Evolutionary conservation across 2,888 invertebrate species (phyloP).

Genomic region (Epirrhoe alternata): DNA sequence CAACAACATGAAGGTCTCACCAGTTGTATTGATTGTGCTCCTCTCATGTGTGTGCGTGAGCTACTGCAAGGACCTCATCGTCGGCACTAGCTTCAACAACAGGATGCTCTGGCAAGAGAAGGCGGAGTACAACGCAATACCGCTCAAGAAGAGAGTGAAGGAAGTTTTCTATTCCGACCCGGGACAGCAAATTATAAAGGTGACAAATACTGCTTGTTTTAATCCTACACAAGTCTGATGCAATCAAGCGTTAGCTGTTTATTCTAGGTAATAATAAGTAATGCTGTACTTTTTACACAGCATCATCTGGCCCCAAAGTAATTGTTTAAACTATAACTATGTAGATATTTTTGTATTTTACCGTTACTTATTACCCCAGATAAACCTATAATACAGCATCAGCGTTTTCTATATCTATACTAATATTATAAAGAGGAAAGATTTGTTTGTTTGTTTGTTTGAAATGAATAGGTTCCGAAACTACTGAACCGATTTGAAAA

Average conservation of each 20-base stretch:
- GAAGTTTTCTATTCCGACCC: constrained; percentile 77
- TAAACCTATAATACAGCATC: no score
- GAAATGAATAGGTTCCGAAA: no score
- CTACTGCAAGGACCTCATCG: constrained; percentile 74
- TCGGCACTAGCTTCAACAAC: constrained; percentile 76
- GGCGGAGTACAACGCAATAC: constrained; percentile 75
- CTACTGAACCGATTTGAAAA: no score
- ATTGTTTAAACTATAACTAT: no score
- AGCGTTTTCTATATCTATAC: no score
- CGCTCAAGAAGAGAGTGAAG: constrained; percentile 77
- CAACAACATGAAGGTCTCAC: constrained; percentile 67
- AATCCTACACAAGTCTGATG: background rate
- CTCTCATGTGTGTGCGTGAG: constrained; percentile 62
- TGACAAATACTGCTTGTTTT: constrained; percentile 41
- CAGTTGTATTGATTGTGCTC: constrained; percentile 61
- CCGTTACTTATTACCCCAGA: no score
- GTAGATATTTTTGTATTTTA: background rate
- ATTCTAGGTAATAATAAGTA: no score
- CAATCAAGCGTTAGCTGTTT: background rate
- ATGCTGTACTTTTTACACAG: no score
- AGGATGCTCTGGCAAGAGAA: constrained; percentile 73
- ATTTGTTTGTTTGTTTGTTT: no score
- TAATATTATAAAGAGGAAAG: no score
- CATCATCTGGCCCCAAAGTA: no score
- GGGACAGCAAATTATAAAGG: constrained; percentile 79